Base-by-base conservation (phyloP, 1,140 invertebrate genomes). In the Augochlora pura region DNA sequence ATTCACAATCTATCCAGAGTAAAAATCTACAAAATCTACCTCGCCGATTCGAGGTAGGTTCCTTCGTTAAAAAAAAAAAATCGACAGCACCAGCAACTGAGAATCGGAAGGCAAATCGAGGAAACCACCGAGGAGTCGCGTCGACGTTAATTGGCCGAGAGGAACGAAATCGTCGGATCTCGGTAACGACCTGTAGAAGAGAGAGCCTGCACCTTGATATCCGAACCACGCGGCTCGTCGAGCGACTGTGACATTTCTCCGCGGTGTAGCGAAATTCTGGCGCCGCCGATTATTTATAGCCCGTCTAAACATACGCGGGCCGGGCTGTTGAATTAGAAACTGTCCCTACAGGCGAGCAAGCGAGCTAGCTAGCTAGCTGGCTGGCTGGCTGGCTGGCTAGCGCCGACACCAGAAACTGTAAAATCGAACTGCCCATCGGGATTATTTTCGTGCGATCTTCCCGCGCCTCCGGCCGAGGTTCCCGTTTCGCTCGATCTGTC, bases 271-370 rank as follows among this genome's bases (percentile, higher is more conserved):
- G 62, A 78, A 71, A 78, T 78, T 78, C 77, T 79, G 77, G 77
- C 71, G 77, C 70, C 77, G 70, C 46, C 77, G 32, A 79, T 79
- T 79, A 79, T 79, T 79, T 79, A 79, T 79, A 79, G 77, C 18
- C 39, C 63, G 63, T 74, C 70, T 74, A 79, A 74, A 79, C 77
- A 79, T 74, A 79, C 49, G 67, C 39, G 49, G 27, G 12, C 38
- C 32, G 32, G 52, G 27, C 38, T 49, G 59, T 79, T 66, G 77
- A 65, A 74, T 79, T 79, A 79, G 77, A 79, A 74, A 52, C 67
- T 77, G 49, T 73, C 69, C 69, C 62, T 78, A 77, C 25, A 25
- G 60, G 9, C 14, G 27, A 23, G 42, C 54, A 16, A 52, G 49
- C 49, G 14, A 52, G 49, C 49, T 18, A 52, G 49, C 14, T 18